phyloP scores from a whole-genome alignment of 2,797 vertebrate species.

The Eulemur coronatus region DNA sequence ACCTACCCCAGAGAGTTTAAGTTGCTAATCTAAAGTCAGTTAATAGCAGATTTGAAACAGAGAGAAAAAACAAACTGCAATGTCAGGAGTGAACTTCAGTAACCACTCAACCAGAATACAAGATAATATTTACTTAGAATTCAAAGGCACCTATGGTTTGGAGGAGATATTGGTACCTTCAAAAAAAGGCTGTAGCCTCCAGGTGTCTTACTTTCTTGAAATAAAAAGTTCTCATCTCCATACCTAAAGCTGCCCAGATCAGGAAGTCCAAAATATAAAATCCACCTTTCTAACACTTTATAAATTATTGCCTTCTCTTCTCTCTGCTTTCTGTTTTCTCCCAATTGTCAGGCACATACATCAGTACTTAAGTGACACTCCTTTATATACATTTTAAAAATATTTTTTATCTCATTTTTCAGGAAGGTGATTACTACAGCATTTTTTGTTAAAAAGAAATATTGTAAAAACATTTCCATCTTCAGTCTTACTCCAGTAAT shows the following conservation, averaged over 20 bases:
- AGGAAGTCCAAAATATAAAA: background rate
- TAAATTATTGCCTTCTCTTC: background rate
- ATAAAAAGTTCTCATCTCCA: background rate
- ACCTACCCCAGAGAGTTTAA: background rate
- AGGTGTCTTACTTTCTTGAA: background rate
- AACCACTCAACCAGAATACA: background rate
- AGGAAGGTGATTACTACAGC: background rate
- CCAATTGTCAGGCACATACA: background rate
- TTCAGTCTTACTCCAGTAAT: background rate
- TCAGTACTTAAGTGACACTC: background rate
- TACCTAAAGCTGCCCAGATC: background rate
- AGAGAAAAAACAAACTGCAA: background rate
- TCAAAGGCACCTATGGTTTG: background rate
- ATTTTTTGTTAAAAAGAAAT: conserved; percentile 32
- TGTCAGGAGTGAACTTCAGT: background rate
- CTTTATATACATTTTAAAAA: background rate
- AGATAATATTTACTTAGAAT: background rate
- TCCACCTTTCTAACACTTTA: background rate
- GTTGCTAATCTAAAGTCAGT: background rate
- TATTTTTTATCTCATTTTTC: conserved; percentile 10
- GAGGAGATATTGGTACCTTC: background rate
- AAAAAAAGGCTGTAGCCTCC: background rate
- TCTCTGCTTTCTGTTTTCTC: background rate
- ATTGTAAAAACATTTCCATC: background rate
- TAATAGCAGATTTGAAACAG: background rate